These are phyloP conservation scores for Yoshiicerus persimilis DNA, from an alignment of 1,140 invertebrate species.

Conservation along the genomic window DNA sequence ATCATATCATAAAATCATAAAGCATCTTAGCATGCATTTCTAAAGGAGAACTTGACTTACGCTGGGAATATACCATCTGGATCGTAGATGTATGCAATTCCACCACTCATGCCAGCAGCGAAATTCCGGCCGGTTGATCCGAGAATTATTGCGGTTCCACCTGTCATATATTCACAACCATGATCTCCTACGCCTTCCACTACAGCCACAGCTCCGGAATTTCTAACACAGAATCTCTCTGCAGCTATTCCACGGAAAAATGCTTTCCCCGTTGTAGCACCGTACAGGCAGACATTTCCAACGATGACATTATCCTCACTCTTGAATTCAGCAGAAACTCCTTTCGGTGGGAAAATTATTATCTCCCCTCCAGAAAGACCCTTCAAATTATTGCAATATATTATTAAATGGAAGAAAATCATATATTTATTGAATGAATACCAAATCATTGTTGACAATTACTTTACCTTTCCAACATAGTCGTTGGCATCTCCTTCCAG, in stretches of 20 bases:
- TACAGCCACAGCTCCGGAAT: constrained; percentile 92
- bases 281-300: constrained; percentile 97
- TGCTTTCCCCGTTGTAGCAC: constrained; percentile 86
- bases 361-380: constrained; percentile 94
- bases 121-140: constrained; percentile 96
- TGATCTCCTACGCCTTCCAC: constrained; percentile 95
- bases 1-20: no score
- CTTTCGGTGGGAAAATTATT: constrained; percentile 89
- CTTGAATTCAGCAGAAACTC: constrained; percentile 70
- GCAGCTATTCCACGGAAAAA: constrained; percentile 96
- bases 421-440: no score
- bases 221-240: constrained; percentile 96
- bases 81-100: constrained; percentile 94
- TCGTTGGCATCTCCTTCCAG: constrained; percentile 98
- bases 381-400: constrained; percentile 53
- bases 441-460: neutral
- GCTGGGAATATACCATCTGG: constrained; percentile 26
- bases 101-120: constrained; percentile 97
- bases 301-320: constrained; percentile 96
- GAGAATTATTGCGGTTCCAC: constrained; percentile 85
- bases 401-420: neutral
- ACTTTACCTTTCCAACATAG: constrained; percentile 83
- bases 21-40: no score
- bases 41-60: neutral
- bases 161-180: constrained; percentile 99